These are phyloP conservation scores for Chymomyza caudatula DNA, from an alignment of 2,888 invertebrate species.

Conservation along the genomic window DNA sequence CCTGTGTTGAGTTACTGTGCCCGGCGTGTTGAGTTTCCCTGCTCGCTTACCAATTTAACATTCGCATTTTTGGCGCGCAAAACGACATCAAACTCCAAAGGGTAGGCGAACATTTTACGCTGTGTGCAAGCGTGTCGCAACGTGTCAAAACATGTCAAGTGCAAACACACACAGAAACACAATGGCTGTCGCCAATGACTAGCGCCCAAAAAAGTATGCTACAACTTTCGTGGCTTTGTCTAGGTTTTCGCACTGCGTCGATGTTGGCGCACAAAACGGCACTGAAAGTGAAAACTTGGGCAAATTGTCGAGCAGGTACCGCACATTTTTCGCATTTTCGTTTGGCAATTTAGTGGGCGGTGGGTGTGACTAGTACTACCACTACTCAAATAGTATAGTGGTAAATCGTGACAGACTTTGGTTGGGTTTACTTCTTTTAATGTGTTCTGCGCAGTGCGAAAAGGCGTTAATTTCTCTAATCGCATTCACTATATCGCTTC, in stretches of 20 bases:
- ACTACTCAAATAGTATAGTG: conserved; percentile 11
- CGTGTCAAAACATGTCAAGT: conserved; percentile 69
- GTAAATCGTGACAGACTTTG: neutral
- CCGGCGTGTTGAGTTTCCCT: conserved; percentile 40
- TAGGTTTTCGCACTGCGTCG: conserved; percentile 48
- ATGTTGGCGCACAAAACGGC: conserved; percentile 49
- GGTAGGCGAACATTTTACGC: conserved; percentile 45
- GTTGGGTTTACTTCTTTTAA: neutral
- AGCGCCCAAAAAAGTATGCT: conserved; percentile 49
- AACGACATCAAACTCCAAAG: conserved; percentile 61
- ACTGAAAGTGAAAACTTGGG: conserved; percentile 46
- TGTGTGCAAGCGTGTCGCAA: conserved; percentile 20
- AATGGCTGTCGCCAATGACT: conserved; percentile 59
- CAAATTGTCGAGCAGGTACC: conserved; percentile 32
- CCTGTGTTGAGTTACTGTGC: conserved; percentile 27
- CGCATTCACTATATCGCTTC: neutral
- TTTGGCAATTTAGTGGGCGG: neutral
- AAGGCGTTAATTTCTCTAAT: neutral
- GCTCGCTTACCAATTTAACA: conserved; percentile 52
- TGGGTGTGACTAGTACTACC: conserved; percentile 5
- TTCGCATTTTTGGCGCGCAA: conserved; percentile 63
- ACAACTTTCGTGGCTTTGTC: conserved; percentile 45
- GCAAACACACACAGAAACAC: conserved; percentile 49
- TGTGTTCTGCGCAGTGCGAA: neutral
- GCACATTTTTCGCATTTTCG: neutral